These are phyloP conservation scores for Ophioderma brevispina DNA, from an alignment of 35 echinoderm and acorn worm genomes.

Conservation along the genomic window DNA sequence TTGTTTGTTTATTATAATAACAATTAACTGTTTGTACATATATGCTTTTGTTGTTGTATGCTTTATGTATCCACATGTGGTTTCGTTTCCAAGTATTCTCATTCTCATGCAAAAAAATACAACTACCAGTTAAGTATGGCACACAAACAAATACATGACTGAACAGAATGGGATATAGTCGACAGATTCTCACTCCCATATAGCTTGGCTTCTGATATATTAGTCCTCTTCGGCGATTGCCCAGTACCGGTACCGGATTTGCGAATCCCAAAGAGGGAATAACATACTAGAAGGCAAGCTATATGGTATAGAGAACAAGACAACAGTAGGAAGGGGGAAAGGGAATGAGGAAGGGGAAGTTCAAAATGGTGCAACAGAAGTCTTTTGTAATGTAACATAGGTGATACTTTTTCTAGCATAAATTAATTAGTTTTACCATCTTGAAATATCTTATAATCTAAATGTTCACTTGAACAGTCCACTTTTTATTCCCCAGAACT, in stretches of 20 bases:
- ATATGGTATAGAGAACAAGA: neutral
- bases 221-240: neutral
- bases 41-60: too few relatives aligned
- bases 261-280: neutral
- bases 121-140: neutral
- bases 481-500: too few relatives aligned
- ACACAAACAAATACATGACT: neutral
- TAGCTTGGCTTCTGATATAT: slow-evolving; percentile 7
- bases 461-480: too few relatives aligned
- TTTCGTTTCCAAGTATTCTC: neutral
- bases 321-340: neutral
- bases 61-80: too few relatives aligned
- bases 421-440: too few relatives aligned
- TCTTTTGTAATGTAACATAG: too few relatives aligned
- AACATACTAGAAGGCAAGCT: neutral
- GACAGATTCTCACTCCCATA: neutral
- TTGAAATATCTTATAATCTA: too few relatives aligned
- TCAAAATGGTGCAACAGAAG: neutral
- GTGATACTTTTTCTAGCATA: too few relatives aligned
- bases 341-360: neutral
- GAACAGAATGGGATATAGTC: neutral
- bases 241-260: neutral
- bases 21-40: too few relatives aligned
- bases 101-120: neutral
- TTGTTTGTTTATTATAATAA: too few relatives aligned